Evolutionary conservation across 2,888 invertebrate species (phyloP), one percentile per base, ranked within the genome.

Genomic region (Limnephilus auricula): DNA sequence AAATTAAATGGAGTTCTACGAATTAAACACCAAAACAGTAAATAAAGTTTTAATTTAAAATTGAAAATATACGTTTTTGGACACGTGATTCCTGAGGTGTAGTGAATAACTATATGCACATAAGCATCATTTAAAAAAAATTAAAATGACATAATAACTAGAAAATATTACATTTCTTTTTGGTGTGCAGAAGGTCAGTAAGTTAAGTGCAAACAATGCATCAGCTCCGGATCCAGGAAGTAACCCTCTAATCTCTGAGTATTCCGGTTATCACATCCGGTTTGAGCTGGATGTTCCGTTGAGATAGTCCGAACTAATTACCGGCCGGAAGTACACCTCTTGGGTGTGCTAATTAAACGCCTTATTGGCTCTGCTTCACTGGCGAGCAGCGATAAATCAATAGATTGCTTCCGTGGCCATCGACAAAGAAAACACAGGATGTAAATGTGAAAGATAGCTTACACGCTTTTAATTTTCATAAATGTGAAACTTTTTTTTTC

Each of bases 311-410:
- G 65, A 82, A 88, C 86, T 90, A 78, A 90, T 90, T 90, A 90
- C 88, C 18, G 65, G 50, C 90, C 65, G 90, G 90, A 90, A 88
- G 87, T 90, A n/a, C 82, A 65, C 50, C 82, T 88, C 90, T 90
- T 90, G 82, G 82, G 80, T 50, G 80, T 80, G 31, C 50, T 90
- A 90, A 90, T 90, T 90, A 90, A 90, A 90, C 65, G 83, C 50
- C 83, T 82, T 90, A 88, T 90, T 87, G 88, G 90, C 65, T 85
- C 45, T 85, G 85, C 45, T 85, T 30, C 40, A 82, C 82, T 40
- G 30, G n/a, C 65, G 87, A 65, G 10, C 18, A 15, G 2, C 32
- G 32, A 30, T 87, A 87, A 87, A 87, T 87, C 87, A 78, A 78
- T 78, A 65, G 32, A 65, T 65, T 31, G 65, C 87, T 78, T 32